Percentiles rank a stretch among this genome's conserved stretches.
These are phyloP conservation scores for Phylloscopus collybita DNA, from an alignment of 2,797 vertebrate genomes.

Conservation along the genomic window DNA sequence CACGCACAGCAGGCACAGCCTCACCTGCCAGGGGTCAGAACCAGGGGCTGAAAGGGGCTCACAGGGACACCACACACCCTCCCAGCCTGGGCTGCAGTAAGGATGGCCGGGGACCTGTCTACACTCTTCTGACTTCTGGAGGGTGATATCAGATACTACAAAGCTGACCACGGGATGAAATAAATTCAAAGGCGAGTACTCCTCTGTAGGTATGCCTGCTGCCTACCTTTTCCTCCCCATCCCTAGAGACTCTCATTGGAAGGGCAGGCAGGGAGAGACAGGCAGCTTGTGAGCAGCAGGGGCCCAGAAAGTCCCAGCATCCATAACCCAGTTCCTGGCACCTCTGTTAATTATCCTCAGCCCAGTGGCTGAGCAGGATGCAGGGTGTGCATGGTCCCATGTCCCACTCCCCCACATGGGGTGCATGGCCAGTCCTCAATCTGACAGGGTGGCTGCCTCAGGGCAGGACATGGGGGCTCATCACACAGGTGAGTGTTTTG, in stretches of 20 bases:
- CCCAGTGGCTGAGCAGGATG: fast-evolving
- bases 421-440: not conserved
- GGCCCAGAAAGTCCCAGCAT: not conserved
- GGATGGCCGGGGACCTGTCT: not conserved
- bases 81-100: not conserved
- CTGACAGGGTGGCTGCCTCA: not conserved
- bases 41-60: not conserved
- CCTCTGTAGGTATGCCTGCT: not conserved
- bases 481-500: not conserved
- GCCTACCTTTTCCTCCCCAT: not conserved
- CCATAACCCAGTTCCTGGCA: not conserved
- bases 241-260: not conserved
- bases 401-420: fast-evolving
- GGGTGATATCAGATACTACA: not conserved
- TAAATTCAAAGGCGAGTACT: not conserved
- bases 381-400: not conserved
- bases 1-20: constrained; percentile 89
- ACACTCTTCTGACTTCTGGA: not conserved
- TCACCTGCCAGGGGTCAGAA: constrained; percentile 74
- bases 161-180: not conserved
- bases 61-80: not conserved
- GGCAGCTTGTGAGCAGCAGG: not conserved
- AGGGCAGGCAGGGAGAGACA: not conserved
- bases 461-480: not conserved
- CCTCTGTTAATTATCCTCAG: not conserved